Conservation (phyloP, 2,888 invertebrate genomes). For the Tetragnatha montana region DNA sequence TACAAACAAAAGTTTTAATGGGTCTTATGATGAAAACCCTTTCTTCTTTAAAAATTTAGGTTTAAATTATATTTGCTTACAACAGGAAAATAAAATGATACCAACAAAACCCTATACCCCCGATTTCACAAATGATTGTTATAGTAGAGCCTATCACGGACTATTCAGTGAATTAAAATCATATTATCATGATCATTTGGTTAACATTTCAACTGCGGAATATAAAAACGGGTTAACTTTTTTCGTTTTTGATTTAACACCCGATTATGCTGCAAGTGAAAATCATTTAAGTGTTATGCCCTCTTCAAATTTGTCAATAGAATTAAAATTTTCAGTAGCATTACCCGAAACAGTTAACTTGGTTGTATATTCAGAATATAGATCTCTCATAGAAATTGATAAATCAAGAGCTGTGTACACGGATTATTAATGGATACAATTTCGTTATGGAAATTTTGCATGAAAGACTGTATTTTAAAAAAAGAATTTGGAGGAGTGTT, state of each 20-base stretch:
- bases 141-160: constrained; percentile 16
- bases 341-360: constrained; percentile 18
- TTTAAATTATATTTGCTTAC: constrained; percentile 15
- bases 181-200: constrained; percentile 22
- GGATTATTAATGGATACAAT: constrained; percentile 41
- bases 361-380: constrained; percentile 30
- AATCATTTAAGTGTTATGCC: background rate
- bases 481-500: constrained; percentile 37
- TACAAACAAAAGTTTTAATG: constrained; percentile 42
- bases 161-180: constrained; percentile 38
- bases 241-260: constrained; percentile 14
- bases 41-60: constrained; percentile 40
- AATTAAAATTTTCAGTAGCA: background rate
- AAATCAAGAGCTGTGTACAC: constrained; percentile 23
- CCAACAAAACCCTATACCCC: constrained; percentile 27
- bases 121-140: background rate
- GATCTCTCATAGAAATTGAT: constrained; percentile 33
- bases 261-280: background rate
- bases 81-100: constrained; percentile 21
- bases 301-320: constrained; percentile 15
- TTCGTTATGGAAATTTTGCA: background rate
- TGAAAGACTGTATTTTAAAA: background rate
- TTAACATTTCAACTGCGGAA: constrained; percentile 11
- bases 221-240: constrained; percentile 15
- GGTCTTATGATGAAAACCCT: constrained; percentile 15